A percentile compares a stretch with the other conserved stretches of the same genome.
Conservation (phyloP, 2,888 invertebrate species). For the Agonum fuliginosum region DNA sequence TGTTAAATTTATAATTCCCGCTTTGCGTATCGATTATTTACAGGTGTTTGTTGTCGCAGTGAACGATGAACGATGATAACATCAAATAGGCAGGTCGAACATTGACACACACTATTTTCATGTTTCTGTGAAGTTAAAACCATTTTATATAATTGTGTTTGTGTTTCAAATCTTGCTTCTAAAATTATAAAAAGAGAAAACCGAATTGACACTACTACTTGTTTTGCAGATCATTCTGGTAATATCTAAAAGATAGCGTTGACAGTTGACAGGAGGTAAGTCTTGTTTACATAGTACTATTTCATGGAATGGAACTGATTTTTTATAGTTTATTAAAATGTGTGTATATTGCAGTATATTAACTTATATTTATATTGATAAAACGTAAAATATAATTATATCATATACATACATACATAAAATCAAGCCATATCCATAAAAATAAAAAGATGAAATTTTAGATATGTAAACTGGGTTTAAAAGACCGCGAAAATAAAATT, state of each 20-base stretch:
- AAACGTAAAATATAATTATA: no score
- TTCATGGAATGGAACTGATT: no score
- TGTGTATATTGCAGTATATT: no score
- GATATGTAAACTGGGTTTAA: not conserved
- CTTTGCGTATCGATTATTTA: constrained; percentile 47
- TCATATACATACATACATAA: no score
- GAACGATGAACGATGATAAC: constrained; percentile 29
- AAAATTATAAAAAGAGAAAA: constrained; percentile 40
- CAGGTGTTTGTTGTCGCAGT: constrained; percentile 52
- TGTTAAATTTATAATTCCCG: constrained; percentile 58
- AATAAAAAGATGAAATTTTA: not conserved
- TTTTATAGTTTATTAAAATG: no score
- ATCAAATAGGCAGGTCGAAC: constrained; percentile 16
- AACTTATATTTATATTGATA: no score
- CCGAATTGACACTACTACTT: constrained; percentile 49
- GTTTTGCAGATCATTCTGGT: constrained; percentile 43
- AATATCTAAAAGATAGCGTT: constrained; percentile 51
- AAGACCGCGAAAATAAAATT: not conserved
- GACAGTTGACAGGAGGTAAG: constrained; percentile 4
- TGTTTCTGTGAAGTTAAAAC: constrained; percentile 23
- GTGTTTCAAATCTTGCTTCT: constrained; percentile 26
- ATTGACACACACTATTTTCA: constrained; percentile 37
- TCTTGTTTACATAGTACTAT: constrained; percentile 22
- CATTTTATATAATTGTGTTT: constrained; percentile 38
- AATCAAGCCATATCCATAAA: no score